Conservation (phyloP, 2,113 vertebrate genomes). For the Scopus umbretta region DNA sequence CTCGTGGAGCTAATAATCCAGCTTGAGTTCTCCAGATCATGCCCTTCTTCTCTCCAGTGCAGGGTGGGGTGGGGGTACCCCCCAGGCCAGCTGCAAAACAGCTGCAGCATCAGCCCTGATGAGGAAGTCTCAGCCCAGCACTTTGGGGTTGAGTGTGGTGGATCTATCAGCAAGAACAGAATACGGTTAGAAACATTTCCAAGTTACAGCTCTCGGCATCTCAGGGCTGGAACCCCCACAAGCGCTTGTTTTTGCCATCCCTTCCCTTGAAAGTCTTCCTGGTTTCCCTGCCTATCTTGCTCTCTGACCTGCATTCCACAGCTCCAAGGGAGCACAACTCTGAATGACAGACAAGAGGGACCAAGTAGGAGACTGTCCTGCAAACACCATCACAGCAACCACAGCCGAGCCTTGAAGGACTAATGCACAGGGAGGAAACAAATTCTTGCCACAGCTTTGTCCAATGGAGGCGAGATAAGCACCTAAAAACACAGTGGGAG, state of each 20-base stretch:
- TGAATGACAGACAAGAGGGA: background rate
- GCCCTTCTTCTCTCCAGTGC: slow-evolving; percentile 71
- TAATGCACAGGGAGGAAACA: background rate
- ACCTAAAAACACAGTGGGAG: background rate
- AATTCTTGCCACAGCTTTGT: background rate
- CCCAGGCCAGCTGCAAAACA: slow-evolving; percentile 83
- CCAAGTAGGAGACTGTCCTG: background rate
- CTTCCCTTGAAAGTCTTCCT: background rate
- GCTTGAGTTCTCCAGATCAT: slow-evolving; percentile 46
- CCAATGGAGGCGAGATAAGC: background rate
- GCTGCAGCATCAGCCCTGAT: slow-evolving; percentile 37
- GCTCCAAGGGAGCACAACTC: background rate
- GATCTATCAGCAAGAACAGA: slow-evolving; percentile 65
- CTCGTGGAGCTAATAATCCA: background rate
- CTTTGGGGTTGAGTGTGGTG: slow-evolving; percentile 64
- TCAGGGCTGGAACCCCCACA: background rate
- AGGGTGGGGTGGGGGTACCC: slow-evolving; percentile 82
- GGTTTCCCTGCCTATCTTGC: background rate
- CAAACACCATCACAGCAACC: background rate
- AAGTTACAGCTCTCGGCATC: background rate
- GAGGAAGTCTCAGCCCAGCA: slow-evolving; percentile 68
- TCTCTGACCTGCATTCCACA: background rate
- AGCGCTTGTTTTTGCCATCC: background rate
- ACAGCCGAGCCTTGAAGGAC: background rate
- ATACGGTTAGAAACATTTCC: background rate